Base-by-base conservation (phyloP, 37 sponge, comb jelly and placozoan genomes). In the Theonella swinhoei region DNA sequence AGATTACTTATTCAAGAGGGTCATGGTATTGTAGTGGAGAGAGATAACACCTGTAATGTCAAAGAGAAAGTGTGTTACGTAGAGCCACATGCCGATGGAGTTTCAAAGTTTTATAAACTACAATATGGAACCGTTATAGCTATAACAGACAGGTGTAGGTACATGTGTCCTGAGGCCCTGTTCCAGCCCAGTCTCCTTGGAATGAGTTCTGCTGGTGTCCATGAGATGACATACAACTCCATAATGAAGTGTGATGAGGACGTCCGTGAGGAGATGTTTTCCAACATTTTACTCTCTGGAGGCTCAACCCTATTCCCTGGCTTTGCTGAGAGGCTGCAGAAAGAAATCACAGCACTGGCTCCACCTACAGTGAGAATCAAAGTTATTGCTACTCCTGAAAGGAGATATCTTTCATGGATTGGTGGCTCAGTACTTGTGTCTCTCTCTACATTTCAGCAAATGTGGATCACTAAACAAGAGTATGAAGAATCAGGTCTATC, bases 161-260 rank as follows among this genome's bases (percentile, higher is more conserved):
- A 31, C 70, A 30, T 29, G 36, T 61, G 37, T 68, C 85, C 39
- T 40, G 94, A 91, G 89, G 91, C 89, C 54, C 89, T 94, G 67
- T 93, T 93, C 88, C 90, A 96, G 75, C 94, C 94, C 58, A 85
- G 83, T 81, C 90, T 94, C 91, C 64, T 93, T 74, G 98, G 99
- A 25, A 98, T 93, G 94, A 96, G 95, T 72, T 95, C 92, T 85
- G 94, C 99, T 42, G 99, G 99, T 65, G 93, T 98, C 90, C 99
- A 98, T 88, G 97, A 99, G 88, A 92, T 94, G 69, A 66, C 64
- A 69, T 99, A 99, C 94, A 96, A 96, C 94, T 99, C 99, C 74
- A 94, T 99, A 95, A 99, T 96, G 99, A 99, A 99, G 91, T 99
- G 99, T 68, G 99, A 99, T 68, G 99, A 94, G 0, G 97, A 96